Evolutionary conservation across 2,888 invertebrate species (phyloP).

Genomic region (Lutraria lutraria): DNA sequence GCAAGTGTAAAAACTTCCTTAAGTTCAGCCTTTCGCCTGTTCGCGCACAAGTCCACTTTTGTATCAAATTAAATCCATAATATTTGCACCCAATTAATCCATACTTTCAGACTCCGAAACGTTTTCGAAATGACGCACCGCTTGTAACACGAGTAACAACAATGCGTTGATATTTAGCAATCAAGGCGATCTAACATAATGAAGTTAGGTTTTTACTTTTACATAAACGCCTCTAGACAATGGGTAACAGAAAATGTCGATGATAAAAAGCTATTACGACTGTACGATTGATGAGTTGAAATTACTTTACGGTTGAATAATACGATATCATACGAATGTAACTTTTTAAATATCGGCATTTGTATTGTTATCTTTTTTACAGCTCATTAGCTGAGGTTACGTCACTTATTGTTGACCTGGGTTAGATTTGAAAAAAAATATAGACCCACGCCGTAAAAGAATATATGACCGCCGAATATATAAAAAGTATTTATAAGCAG

Average conservation of each 20-base stretch:
- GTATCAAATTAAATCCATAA: neutral
- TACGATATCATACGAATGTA: neutral
- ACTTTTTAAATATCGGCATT: constrained; percentile 5
- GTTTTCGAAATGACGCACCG: constrained; percentile 26
- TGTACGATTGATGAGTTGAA: neutral
- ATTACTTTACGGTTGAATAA: neutral
- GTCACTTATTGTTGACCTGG: too few relatives aligned
- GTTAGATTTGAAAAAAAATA: too few relatives aligned
- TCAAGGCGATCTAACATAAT: neutral
- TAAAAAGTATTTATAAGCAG: too few relatives aligned
- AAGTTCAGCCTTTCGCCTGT: neutral
- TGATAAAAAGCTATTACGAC: constrained; percentile 6
- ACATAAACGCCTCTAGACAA: constrained; percentile 38
- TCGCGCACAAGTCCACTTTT: neutral
- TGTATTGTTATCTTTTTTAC: neutral
- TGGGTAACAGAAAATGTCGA: constrained; percentile 19
- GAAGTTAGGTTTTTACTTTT: neutral
- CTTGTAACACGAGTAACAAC: neutral
- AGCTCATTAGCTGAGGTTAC: too few relatives aligned
- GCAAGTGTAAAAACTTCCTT: neutral
- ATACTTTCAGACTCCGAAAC: constrained; percentile 12
- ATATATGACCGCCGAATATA: too few relatives aligned
- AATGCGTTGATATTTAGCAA: neutral
- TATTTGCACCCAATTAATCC: constrained; percentile 4
- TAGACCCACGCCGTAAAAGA: too few relatives aligned